Base-by-base conservation (phyloP, 2,797 vertebrate species). In the Arctocebus calabarensis region DNA sequence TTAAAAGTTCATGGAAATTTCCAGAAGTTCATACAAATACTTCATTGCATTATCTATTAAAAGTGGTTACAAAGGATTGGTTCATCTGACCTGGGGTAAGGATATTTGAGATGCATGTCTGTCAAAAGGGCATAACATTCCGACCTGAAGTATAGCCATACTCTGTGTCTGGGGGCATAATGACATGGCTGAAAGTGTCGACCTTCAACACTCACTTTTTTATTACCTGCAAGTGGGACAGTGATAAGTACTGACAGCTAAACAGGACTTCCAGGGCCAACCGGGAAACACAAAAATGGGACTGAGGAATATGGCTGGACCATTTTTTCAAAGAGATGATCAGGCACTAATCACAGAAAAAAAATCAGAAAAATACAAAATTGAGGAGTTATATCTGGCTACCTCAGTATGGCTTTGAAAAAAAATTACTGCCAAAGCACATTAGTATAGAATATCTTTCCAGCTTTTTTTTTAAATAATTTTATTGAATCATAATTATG, bases 1-100 rank as follows among this genome's bases (percentile, higher is more conserved):
- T 91, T 37, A 89, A 92, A 84, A 78, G 5, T 43, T 64, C 64
- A 87, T 43, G 84, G 62, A 88, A n/a, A n/a, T 66, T 66, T n/a
- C 16, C 16, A 66, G 5, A 19, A 84, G 10, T n/a, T 22, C 48
- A 62, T 3, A 95, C 34, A 93, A 88, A 73, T 62, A 25, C 29
- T 5, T 88, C 40, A 34, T 84, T 43, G 71, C 6, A 55, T 13
- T 22, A 2, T 37, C 27, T 57, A 86, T 3, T 57, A 55, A 64
- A 73, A 79, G 22, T 32, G 23, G 13, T 34, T 84, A 77, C 23
- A 81, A 73, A 84, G 59, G 37, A 62, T 29, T 75, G 40, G 37
- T 11, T 7, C 29, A 45, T 34, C 9, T 59, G 7, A 9, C 7
- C 20, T 17, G 45, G 40, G 20, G 3, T 89, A 1, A 90, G 19